A percentile compares a stretch with the other conserved stretches of the same genome.
phyloP scores from a whole-genome alignment of 2,888 invertebrate species.

The Agelastica alni region DNA sequence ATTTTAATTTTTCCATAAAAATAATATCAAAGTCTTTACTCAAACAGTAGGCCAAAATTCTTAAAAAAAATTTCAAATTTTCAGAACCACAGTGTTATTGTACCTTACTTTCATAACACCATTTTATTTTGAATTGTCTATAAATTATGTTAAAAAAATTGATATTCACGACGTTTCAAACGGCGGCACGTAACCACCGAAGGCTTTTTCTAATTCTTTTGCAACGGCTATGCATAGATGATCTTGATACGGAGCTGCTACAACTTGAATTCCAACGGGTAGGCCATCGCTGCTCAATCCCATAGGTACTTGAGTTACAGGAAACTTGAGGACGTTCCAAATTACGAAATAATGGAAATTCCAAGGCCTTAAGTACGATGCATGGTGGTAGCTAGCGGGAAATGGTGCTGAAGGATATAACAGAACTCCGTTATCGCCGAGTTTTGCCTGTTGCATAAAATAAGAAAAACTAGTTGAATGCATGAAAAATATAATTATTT shows the following conservation, averaged over 20 bases:
- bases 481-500: background rate
- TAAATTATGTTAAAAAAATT: background rate
- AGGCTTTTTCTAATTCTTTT: slow-evolving; percentile 66
- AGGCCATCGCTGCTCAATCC: slow-evolving; percentile 72
- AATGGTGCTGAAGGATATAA: slow-evolving; percentile 81
- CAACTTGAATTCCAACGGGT: slow-evolving; percentile 82
- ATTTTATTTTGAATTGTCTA: background rate
- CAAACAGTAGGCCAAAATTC: no score
- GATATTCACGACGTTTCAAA: slow-evolving; percentile 43
- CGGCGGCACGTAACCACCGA: slow-evolving; percentile 74
- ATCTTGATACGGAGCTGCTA: slow-evolving; percentile 71
- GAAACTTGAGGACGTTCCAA: slow-evolving; percentile 82
- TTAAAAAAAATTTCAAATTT: no score
- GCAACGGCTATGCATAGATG: slow-evolving; percentile 77
- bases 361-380: slow-evolving; percentile 74
- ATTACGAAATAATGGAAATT: slow-evolving; percentile 86
- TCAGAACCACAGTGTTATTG: no score
- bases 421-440: slow-evolving; percentile 80
- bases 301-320: slow-evolving; percentile 83
- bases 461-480: background rate
- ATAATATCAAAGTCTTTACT: no score
- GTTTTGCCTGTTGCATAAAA: slow-evolving; percentile 65
- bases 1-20: no score
- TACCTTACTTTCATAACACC: background rate
- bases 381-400: slow-evolving; percentile 82